These are phyloP conservation scores for Ailurus styani DNA, from an alignment of 2,113 vertebrate species.

Conservation along the genomic window DNA sequence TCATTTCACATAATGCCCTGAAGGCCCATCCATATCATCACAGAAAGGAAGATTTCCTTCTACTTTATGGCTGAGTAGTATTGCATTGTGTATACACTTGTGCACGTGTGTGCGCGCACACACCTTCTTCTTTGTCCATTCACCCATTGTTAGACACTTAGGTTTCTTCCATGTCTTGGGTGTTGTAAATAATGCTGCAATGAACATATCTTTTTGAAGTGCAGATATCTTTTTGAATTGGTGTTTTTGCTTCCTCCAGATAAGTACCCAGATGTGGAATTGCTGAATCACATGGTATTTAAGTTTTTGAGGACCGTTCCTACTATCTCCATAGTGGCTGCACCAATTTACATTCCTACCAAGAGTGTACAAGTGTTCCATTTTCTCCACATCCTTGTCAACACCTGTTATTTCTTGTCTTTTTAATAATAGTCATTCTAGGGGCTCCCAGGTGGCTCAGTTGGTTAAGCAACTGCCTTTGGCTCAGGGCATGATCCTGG, in stretches of 20 bases:
- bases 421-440: background rate
- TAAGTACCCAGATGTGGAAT: background rate
- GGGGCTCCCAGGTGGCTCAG: too few species aligned
- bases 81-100: background rate
- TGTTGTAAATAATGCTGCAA: background rate
- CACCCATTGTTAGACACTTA: background rate
- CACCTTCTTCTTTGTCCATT: background rate
- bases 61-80: background rate
- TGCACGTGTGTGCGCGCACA: too few species aligned
- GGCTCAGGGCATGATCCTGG: too few species aligned
- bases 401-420: background rate
- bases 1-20: background rate
- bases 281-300: background rate
- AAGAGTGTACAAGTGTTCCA: background rate
- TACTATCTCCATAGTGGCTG: background rate
- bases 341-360: background rate
- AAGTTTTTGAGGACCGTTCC: background rate
- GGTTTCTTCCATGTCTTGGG: background rate
- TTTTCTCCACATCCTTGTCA: background rate
- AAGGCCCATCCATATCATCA: background rate
- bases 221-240: background rate
- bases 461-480: too few species aligned
- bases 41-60: background rate
- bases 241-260: background rate
- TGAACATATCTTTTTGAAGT: too few species aligned